Evolutionary conservation across 2,888 invertebrate genomes (phyloP).

Genomic region (Nephrotoma guestfalica): DNA sequence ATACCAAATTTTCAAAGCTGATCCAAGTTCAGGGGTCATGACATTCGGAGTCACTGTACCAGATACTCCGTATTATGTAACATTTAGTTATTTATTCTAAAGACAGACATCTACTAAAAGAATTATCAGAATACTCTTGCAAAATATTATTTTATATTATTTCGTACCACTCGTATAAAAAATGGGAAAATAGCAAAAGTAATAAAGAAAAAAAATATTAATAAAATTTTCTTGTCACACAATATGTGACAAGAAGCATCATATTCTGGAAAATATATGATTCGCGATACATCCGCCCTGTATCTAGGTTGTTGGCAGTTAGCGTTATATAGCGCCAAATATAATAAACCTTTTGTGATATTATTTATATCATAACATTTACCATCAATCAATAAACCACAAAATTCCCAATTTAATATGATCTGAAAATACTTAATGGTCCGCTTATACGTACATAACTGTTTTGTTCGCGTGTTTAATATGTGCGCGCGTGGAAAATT

Average conservation of each 20-base stretch:
- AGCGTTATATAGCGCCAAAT: background rate
- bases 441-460: background rate
- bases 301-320: background rate
- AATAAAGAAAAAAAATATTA: background rate
- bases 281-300: background rate
- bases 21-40: no score
- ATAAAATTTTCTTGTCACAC: background rate
- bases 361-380: background rate
- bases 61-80: no score
- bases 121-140: background rate
- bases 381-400: background rate
- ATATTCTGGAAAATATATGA: background rate
- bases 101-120: background rate
- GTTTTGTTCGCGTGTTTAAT: no score
- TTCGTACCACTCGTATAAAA: background rate
- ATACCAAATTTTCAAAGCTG: no score
- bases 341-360: background rate
- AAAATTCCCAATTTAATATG: background rate
- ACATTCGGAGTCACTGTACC: no score
- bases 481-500: no score
- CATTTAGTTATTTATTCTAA: no score
- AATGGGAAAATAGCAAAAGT: background rate
- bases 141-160: background rate
- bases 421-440: background rate
- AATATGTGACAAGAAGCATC: background rate